Percentiles rank a stretch among this genome's conserved stretches.
Conservation (phyloP, 1,140 invertebrate species). For the Camponotus pennsylvanicus region DNA sequence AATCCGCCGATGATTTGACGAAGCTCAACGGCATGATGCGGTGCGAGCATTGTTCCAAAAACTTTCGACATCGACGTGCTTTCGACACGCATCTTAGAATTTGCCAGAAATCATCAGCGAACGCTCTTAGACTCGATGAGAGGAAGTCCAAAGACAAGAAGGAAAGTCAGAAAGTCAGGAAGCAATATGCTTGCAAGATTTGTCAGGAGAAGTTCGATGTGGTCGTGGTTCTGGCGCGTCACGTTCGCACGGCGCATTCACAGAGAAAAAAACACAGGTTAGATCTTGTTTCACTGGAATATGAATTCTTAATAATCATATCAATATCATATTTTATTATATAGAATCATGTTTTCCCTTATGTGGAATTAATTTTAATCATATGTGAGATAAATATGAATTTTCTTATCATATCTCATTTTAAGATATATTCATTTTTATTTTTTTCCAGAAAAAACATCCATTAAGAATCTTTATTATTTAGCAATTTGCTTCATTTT, state of each 20-base stretch:
- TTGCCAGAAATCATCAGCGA: slow-evolving; percentile 78
- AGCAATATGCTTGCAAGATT: slow-evolving; percentile 81
- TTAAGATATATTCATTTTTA: background rate
- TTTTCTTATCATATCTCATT: background rate
- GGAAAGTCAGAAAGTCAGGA: slow-evolving; percentile 66
- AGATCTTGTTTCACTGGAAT: slow-evolving; percentile 8
- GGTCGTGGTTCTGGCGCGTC: slow-evolving; percentile 82
- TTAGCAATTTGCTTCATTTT: too few relatives aligned
- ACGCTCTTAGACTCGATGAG: slow-evolving; percentile 56
- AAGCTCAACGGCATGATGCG: slow-evolving; percentile 56
- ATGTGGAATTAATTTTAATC: slow-evolving; percentile 49
- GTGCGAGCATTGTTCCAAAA: slow-evolving; percentile 77
- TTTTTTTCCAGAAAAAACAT: background rate
- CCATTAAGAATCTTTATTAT: too few relatives aligned
- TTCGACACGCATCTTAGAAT: slow-evolving; percentile 80
- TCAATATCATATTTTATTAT: background rate
- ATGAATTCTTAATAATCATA: background rate
- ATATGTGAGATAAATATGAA: background rate
- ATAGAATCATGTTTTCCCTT: background rate
- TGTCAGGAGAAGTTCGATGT: slow-evolving; percentile 83
- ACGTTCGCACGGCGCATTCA: slow-evolving; percentile 79
- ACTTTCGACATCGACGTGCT: slow-evolving; percentile 77
- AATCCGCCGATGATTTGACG: slow-evolving; percentile 62
- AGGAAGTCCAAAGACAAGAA: slow-evolving; percentile 55
- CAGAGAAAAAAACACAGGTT: slow-evolving; percentile 77